A percentile compares a stretch with the other conserved stretches of the same genome.
These are phyloP conservation scores for Adela reaumurella DNA, from an alignment of 2,888 invertebrate species.

Conservation along the genomic window DNA sequence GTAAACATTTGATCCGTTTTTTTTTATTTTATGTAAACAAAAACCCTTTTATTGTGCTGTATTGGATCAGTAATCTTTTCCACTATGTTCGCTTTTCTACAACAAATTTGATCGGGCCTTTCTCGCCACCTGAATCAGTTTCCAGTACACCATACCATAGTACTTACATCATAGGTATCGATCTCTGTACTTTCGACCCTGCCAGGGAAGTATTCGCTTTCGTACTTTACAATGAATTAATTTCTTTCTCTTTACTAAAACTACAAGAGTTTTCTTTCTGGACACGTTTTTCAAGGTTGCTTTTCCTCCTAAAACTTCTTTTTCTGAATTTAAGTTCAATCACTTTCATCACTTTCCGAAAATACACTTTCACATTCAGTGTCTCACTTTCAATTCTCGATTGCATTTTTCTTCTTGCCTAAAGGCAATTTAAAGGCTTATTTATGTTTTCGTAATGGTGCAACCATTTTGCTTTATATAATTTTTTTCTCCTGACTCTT, in stretches of 20 bases:
- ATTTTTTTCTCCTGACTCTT: slow-evolving; percentile 3
- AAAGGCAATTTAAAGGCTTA: too few relatives aligned
- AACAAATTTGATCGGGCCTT: slow-evolving; percentile 2
- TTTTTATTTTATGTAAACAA: too few relatives aligned
- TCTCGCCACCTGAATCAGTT: slow-evolving; percentile 2
- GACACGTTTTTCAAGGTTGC: too few relatives aligned
- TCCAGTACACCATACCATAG: slow-evolving; percentile 1
- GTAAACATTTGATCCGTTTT: too few relatives aligned
- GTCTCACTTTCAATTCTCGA: neutral
- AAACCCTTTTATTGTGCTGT: too few relatives aligned
- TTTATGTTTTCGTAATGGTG: neutral
- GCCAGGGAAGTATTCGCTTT: neutral
- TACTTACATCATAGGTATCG: slow-evolving; percentile 1
- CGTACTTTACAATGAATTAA: too few relatives aligned
- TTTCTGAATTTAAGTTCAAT: neutral
- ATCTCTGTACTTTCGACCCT: neutral
- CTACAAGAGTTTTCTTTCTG: too few relatives aligned
- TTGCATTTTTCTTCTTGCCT: neutral
- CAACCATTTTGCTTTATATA: neutral
- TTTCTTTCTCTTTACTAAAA: too few relatives aligned
- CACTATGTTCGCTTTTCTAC: neutral
- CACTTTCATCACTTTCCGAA: neutral
- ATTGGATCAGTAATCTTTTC: slow-evolving; percentile 1
- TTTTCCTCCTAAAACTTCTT: too few relatives aligned
- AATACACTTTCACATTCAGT: neutral